Base-by-base conservation (phyloP, 2,113 vertebrate genomes). In the Ptyas mucosa region DNA sequence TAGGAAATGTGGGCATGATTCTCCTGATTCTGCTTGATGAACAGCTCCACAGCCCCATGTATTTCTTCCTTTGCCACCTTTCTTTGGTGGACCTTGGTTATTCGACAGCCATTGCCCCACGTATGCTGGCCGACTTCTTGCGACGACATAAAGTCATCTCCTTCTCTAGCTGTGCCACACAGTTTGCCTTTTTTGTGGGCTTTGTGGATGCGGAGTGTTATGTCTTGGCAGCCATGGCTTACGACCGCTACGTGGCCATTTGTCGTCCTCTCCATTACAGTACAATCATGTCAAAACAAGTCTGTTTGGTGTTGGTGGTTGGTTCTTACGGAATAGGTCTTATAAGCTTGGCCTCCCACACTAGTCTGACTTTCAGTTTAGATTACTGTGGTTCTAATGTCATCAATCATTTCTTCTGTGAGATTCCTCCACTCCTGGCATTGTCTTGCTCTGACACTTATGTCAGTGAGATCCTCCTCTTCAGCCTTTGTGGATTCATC, bases 191-290 rank as follows among this genome's bases (percentile, higher is more conserved):
- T 3, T 61, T 96, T 75, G 96, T 97, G 90, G 10, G 57, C 24
- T 98, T 97, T 90, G 97, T 97, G 18, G 96, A 92, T 18, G 96
- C 94, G 55, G 98, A 98, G 89, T 95, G 96, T 23, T 97, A 95
- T 5, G 92, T 97, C 54, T 94, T 98, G 75, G 96, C 95, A 55
- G 90, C 97, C 10, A 98, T 97, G 97, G 97, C 97, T 12, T 97
- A 97, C 90, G 97, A 98, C 88, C 96, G 96, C 20, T 97, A 96
- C 87, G 93, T 97, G 39, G 97, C 97, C 53, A 96, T 98, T 20
- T 96, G 97, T 64, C 94, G 96, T 2, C 97, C 98, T 57, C 93
- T 98, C 49, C 94, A 97, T 53, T 98, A 98, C 87, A 93, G 96
- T 55, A 91, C 51, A 91, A 97, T 96, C 85, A 97, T 98, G 87